Evolutionary conservation across 2,888 invertebrate genomes (phyloP), one percentile per base, ranked within the genome.

Genomic region (Andrena bucephala): DNA sequence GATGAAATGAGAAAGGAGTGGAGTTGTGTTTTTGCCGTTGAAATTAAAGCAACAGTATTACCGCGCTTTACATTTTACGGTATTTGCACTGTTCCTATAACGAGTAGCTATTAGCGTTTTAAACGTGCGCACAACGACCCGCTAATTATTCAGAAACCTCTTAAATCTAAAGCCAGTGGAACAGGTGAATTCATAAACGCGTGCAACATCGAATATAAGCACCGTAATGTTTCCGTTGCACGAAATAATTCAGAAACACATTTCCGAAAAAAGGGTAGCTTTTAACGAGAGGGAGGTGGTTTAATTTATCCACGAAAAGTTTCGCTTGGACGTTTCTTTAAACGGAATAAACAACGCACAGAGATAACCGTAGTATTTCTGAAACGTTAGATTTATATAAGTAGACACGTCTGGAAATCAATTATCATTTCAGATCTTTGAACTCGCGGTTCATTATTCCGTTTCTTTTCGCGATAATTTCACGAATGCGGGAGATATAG

Each of bases 61-160:
- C 8, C 7, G 10, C 10, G 24, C 16, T 50, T n/a, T 48, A 29
- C 27, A 8, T 29, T 69, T 74, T 68, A 57, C 20, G 16, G 24
- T 4, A 52, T n/a, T 52, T 33, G 16, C 20, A 31, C n/a, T 13
- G 29, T 10, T 24, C 29, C 24, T 68, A 31, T 62, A 66, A 42
- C 59, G 60, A 70, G 6, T 27, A 42, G 8, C 4, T 65, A 60
- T 73, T 36, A 60, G 29, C 54, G 66, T 78, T 67, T 60, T 52
- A 68, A 54, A 16, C 42, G 68, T 42, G 50, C 33, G 20, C 33
- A 31, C 27, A 59, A 68, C 57, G 48, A 52, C 33, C 31, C 13
- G 42, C 48, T 60, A 74, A 81, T 78, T 78, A 78, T 69, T 78
- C 54, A 78, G 52, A 42, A 31, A 60, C 36, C 65, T 33, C 33